These are phyloP conservation scores for Agonopterix alstromeriana DNA, from an alignment of 2,888 invertebrate genomes.

Conservation along the genomic window DNA sequence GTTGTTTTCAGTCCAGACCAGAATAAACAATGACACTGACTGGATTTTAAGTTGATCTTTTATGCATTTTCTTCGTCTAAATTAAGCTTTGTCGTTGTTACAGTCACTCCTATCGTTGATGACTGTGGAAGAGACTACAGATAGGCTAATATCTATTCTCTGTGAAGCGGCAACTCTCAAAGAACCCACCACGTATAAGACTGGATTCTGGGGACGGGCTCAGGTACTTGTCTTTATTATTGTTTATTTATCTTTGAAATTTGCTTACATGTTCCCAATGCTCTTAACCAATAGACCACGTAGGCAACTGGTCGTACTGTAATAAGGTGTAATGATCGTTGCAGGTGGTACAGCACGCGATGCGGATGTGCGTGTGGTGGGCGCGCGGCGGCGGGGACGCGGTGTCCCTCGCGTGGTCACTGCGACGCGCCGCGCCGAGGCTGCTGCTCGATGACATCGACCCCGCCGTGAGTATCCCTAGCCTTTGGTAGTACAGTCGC, in stretches of 20 bases:
- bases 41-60: no score
- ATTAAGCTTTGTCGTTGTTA: conserved; percentile 11
- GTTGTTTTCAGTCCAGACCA: no score
- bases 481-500: no score
- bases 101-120: conserved; percentile 87
- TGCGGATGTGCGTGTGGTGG: conserved; percentile 95
- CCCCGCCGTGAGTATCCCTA: background rate
- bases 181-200: conserved; percentile 90
- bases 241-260: no score
- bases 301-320: no score
- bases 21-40: no score
- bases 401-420: conserved; percentile 85
- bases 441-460: conserved; percentile 95
- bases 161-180: conserved; percentile 89
- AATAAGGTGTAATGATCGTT: background rate
- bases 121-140: conserved; percentile 89
- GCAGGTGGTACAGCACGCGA: conserved; percentile 91
- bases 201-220: conserved; percentile 94
- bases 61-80: no score
- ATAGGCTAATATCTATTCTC: conserved; percentile 89
- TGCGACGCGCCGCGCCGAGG: conserved; percentile 89
- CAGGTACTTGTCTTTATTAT: conserved; percentile 77
- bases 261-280: no score
- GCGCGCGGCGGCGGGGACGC: conserved; percentile 91
- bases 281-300: no score